phyloP scores from a whole-genome alignment of 2,888 invertebrate species.

The Cerastis rubricosa region DNA sequence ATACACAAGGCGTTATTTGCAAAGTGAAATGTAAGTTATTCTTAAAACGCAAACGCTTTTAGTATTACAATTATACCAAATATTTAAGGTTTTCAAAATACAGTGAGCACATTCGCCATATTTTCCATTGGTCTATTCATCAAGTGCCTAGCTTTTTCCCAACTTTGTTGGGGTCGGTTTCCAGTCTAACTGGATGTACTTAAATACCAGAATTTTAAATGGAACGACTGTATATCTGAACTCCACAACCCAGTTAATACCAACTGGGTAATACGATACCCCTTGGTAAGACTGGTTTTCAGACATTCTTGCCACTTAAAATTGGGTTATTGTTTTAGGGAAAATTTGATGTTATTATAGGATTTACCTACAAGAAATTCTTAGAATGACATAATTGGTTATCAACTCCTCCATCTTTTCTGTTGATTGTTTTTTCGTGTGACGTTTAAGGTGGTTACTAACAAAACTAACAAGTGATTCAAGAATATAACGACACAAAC shows the following conservation, averaged over 20 bases:
- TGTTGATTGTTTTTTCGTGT: background rate
- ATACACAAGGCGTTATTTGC: background rate
- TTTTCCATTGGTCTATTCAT: background rate
- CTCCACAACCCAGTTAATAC: background rate
- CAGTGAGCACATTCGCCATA: background rate
- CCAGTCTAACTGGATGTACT: background rate
- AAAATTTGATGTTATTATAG: background rate
- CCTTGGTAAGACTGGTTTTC: background rate
- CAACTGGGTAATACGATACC: background rate
- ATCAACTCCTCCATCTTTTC: background rate
- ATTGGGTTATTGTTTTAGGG: background rate
- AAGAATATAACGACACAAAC: background rate
- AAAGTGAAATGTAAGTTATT: background rate
- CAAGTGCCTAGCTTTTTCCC: background rate
- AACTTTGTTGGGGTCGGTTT: background rate
- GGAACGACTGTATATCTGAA: background rate
- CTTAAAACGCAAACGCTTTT: background rate
- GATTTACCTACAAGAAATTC: no score
- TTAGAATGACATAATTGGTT: background rate
- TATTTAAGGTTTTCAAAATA: background rate
- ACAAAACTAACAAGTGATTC: background rate
- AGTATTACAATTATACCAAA: background rate
- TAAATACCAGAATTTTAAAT: background rate
- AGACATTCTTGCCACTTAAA: background rate
- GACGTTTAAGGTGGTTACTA: background rate